These are phyloP conservation scores for Machimus atricapillus DNA, from an alignment of 2,888 invertebrate genomes.

Conservation along the genomic window DNA sequence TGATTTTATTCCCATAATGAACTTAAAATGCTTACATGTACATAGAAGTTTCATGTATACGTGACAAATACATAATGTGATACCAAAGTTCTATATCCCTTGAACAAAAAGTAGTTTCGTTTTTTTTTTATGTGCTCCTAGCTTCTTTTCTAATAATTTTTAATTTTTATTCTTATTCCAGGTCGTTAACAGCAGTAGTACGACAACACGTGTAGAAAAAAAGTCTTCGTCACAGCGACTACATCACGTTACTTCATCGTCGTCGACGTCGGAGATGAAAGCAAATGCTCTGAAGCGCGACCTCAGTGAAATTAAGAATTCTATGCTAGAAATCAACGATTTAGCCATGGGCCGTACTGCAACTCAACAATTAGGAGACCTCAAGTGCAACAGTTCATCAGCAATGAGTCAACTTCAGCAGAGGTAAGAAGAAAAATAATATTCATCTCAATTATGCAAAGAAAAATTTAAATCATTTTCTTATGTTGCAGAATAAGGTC, in stretches of 20 bases:
- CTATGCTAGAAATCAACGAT: slow-evolving; percentile 87
- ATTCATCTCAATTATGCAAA: background rate
- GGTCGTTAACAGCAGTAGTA: slow-evolving; percentile 63
- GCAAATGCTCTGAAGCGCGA: slow-evolving; percentile 84
- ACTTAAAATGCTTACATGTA: too few species aligned
- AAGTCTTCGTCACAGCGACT: slow-evolving; percentile 57
- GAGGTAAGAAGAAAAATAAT: slow-evolving; percentile 35
- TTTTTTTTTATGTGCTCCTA: too few species aligned
- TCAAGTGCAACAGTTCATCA: slow-evolving; percentile 47
- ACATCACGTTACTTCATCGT: slow-evolving; percentile 55
- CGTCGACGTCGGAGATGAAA: slow-evolving; percentile 75
- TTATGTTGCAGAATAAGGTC: slow-evolving; percentile 68
- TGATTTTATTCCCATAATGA: too few species aligned
- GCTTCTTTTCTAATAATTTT: background rate
- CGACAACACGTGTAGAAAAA: slow-evolving; percentile 62
- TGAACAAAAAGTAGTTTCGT: too few species aligned
- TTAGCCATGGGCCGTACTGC: slow-evolving; percentile 60
- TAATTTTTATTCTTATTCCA: slow-evolving; percentile 45
- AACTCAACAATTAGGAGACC: slow-evolving; percentile 45
- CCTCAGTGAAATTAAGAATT: slow-evolving; percentile 72
- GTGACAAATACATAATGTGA: too few species aligned
- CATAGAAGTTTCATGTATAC: too few species aligned
- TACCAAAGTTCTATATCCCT: too few species aligned
- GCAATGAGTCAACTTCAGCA: slow-evolving; percentile 49
- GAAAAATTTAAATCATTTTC: background rate